Evolutionary conservation across 2,113 vertebrate species (phyloP).

Genomic region (Illadopsis cleaveri): DNA sequence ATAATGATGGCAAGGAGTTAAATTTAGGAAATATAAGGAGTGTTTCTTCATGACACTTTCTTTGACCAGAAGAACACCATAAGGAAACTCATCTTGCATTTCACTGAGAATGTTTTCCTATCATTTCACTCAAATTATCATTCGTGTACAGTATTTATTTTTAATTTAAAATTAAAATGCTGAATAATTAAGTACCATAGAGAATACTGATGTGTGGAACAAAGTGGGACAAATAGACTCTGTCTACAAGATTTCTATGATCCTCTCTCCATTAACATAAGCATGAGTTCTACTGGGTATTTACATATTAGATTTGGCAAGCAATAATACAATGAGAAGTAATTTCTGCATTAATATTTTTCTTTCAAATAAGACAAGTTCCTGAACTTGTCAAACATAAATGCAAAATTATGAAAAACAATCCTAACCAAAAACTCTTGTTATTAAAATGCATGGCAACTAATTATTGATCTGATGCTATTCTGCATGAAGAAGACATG

Average conservation of each 20-base stretch:
- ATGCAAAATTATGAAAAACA: slow-evolving; percentile 76
- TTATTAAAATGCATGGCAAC: slow-evolving; percentile 79
- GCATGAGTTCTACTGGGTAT: slow-evolving; percentile 55
- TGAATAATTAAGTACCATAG: slow-evolving; percentile 56
- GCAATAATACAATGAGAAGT: slow-evolving; percentile 49
- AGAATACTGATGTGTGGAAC: slow-evolving; percentile 53
- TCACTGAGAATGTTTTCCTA: slow-evolving; percentile 25
- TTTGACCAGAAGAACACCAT: neutral
- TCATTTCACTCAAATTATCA: slow-evolving; percentile 39
- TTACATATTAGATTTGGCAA: slow-evolving; percentile 59
- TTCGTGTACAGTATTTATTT: slow-evolving; percentile 55
- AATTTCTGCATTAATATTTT: slow-evolving; percentile 63
- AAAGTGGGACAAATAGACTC: slow-evolving; percentile 58
- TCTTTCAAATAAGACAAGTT: slow-evolving; percentile 71
- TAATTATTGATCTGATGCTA: slow-evolving; percentile 81
- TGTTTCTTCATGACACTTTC: neutral
- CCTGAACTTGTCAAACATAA: slow-evolving; percentile 76
- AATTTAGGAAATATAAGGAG: neutral
- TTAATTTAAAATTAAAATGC: slow-evolving; percentile 61
- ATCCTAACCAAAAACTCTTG: slow-evolving; percentile 66
- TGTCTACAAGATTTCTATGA: slow-evolving; percentile 44
- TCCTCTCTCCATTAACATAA: slow-evolving; percentile 54
- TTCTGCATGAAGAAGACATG: slow-evolving; percentile 72
- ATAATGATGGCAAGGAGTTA: neutral
- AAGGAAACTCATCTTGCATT: neutral